Percentiles rank a stretch among this genome's conserved stretches.
These are phyloP conservation scores for Oligia fasciuncula DNA, from an alignment of 2,888 invertebrate species.

Conservation along the genomic window DNA sequence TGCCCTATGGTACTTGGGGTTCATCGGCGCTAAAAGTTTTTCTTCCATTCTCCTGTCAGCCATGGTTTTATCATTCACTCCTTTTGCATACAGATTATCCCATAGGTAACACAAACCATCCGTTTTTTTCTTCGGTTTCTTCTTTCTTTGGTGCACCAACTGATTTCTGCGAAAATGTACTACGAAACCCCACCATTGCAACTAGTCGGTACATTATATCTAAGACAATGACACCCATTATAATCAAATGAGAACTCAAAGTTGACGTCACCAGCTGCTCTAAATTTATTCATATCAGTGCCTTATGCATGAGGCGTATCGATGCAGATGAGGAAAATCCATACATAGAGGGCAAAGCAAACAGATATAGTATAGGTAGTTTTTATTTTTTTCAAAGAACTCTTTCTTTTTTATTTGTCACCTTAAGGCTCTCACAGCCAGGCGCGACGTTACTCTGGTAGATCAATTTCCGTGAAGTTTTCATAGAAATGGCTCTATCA, in stretches of 20 bases:
- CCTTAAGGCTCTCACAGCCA: neutral
- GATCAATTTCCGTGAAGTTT: neutral
- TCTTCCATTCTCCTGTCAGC: too few species aligned
- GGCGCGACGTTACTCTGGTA: neutral
- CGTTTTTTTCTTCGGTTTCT: neutral
- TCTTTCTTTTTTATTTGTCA: neutral
- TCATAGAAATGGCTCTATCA: neutral
- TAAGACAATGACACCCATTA: conserved; percentile 40
- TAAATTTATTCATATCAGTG: conserved; percentile 48
- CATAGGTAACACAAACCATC: too few species aligned
- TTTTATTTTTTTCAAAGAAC: too few species aligned
- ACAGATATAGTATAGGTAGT: neutral
- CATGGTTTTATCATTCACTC: neutral
- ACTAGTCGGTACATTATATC: conserved; percentile 1
- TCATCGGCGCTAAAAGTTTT: neutral
- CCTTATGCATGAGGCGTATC: conserved; percentile 40
- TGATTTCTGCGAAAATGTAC: conserved; percentile 2
- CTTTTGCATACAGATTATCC: neutral
- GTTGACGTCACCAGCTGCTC: conserved; percentile 42
- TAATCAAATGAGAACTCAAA: conserved; percentile 25
- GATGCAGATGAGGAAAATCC: conserved; percentile 54
- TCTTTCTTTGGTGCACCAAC: neutral
- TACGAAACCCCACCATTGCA: neutral
- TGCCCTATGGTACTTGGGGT: neutral
- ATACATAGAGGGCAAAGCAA: neutral